Evolutionary conservation across 2,797 vertebrate species (phyloP).

Genomic region (Sitta carolinensis): DNA sequence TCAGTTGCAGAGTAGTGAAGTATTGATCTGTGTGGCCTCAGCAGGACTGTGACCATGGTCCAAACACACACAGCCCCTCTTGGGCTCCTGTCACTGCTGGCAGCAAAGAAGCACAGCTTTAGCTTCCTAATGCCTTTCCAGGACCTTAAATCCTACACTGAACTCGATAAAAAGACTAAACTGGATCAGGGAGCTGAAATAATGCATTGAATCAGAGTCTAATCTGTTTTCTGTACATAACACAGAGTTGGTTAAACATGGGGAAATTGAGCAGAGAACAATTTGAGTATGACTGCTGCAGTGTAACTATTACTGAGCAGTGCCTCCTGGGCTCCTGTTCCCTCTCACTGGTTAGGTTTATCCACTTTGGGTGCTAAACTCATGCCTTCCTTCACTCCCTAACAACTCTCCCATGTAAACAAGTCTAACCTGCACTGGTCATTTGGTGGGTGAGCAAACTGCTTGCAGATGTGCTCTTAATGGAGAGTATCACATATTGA

Average conservation of each 20-base stretch:
- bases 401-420: not conserved
- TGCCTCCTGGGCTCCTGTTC: not conserved
- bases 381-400: accelerated
- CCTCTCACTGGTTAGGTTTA: not conserved
- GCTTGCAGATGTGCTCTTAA: not conserved
- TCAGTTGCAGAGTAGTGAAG: not conserved
- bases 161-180: not conserved
- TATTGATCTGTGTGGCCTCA: not conserved
- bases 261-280: not conserved
- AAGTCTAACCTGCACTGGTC: not conserved
- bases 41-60: not conserved
- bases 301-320: not conserved
- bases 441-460: not conserved
- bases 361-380: not conserved
- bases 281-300: not conserved
- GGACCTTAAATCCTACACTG: not conserved
- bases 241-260: not conserved
- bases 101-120: not conserved
- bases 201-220: not conserved
- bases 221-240: not conserved
- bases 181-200: not conserved
- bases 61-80: not conserved
- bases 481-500: not conserved
- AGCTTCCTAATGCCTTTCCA: not conserved
- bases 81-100: not conserved